Conservation (phyloP, 2,797 vertebrate species). For the Pteropus rufus region DNA sequence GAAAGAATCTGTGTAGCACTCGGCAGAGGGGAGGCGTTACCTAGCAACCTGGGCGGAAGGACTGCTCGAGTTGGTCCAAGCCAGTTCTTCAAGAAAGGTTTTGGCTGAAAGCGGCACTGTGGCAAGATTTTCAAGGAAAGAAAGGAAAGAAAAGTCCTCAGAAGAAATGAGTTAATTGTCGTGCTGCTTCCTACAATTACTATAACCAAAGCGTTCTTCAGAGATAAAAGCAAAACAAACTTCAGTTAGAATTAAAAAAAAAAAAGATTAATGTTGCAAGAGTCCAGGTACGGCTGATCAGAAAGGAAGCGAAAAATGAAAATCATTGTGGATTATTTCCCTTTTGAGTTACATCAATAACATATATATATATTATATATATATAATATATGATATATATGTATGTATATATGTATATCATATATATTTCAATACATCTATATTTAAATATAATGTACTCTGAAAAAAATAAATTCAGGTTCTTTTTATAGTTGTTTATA, state of each 20-base stretch:
- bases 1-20: conserved; percentile 59
- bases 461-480: neutral
- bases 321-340: neutral
- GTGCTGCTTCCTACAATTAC: conserved; percentile 63
- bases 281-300: neutral
- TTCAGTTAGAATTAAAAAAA: neutral
- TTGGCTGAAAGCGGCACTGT: conserved; percentile 70
- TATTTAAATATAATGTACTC: neutral
- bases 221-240: conserved; percentile 29
- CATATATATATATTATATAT: too few species aligned
- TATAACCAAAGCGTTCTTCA: conserved; percentile 51
- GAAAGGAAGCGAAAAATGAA: neutral
- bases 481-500: neutral
- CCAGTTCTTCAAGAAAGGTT: conserved; percentile 55
- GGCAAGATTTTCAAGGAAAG: conserved; percentile 24
- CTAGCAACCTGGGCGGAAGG: conserved; percentile 78
- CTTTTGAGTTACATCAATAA: neutral
- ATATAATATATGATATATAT: too few species aligned
- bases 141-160: conserved; percentile 52
- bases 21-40: conserved; percentile 65
- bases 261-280: neutral
- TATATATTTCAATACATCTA: neutral
- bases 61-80: conserved; percentile 74
- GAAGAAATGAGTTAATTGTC: conserved; percentile 67
- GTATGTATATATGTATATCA: neutral